phyloP scores from a whole-genome alignment of 2,113 vertebrate species.

The Cyphomyrus plagiostoma region DNA sequence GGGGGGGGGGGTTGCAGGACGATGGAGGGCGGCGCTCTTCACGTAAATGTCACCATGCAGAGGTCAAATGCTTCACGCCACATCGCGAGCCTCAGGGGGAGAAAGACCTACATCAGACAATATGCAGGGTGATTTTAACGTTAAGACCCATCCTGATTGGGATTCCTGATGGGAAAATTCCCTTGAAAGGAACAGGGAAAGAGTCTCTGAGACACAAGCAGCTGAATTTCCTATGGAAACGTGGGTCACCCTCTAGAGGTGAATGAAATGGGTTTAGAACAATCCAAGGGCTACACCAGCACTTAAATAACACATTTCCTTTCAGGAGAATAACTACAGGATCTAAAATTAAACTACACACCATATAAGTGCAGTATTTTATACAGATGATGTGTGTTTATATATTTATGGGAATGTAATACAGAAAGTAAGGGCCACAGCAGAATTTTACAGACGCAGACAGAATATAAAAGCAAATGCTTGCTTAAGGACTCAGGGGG shows the following conservation, averaged over 20 bases:
- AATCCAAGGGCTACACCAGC: neutral
- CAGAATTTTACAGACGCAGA: neutral
- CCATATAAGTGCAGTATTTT: neutral
- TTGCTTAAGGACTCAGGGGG: neutral
- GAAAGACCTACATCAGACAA: neutral
- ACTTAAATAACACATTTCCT: neutral
- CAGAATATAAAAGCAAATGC: neutral
- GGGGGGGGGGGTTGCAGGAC: neutral
- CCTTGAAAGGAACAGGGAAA: neutral
- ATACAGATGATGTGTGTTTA: neutral
- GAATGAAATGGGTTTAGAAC: neutral
- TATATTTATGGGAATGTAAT: neutral
- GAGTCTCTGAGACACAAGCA: neutral
- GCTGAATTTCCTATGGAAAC: neutral
- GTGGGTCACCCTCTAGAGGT: neutral
- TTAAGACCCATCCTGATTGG: neutral
- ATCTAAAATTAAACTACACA: neutral
- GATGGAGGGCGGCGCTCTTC: neutral
- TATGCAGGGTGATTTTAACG: neutral
- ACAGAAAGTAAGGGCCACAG: neutral
- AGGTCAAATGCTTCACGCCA: neutral
- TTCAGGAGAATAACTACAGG: neutral
- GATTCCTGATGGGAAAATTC: neutral
- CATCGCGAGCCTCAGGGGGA: neutral
- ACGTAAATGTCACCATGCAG: neutral